Evolutionary conservation across 2,113 vertebrate species (phyloP).

Genomic region (Solea solea): DNA sequence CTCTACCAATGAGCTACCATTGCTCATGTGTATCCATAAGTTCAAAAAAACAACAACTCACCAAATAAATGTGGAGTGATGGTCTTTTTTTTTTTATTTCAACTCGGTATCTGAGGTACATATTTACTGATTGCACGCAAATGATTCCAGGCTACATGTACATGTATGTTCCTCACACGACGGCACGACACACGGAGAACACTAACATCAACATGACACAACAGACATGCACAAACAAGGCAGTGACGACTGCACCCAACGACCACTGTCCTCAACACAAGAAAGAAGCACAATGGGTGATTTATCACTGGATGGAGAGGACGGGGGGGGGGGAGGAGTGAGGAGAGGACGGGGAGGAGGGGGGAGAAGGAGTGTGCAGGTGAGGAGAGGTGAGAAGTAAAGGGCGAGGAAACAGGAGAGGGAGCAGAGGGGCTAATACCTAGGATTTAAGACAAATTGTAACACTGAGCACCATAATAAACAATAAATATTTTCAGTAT

Average conservation of each 20-base stretch:
- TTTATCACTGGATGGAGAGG: constrained; percentile 18
- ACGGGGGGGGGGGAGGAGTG: background rate
- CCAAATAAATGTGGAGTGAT: no score
- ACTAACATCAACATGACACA: constrained; percentile 66
- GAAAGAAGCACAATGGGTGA: constrained; percentile 43
- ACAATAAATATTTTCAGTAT: constrained; percentile 64
- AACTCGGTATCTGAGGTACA: constrained; percentile 62
- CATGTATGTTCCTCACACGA: constrained; percentile 62
- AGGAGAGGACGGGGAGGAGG: background rate
- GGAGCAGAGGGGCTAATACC: constrained; percentile 53
- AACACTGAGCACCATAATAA: constrained; percentile 73
- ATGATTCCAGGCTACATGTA: constrained; percentile 65
- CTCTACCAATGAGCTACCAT: no score
- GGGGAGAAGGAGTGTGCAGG: background rate
- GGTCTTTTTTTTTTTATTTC: constrained; percentile 64
- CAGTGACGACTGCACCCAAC: constrained; percentile 20
- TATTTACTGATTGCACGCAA: constrained; percentile 65
- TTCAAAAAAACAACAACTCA: no score
- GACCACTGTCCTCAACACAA: constrained; percentile 47
- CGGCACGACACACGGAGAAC: constrained; percentile 69
- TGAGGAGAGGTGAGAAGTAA: constrained; percentile 6
- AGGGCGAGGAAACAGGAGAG: constrained; percentile 14
- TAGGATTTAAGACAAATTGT: constrained; percentile 62
- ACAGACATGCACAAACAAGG: constrained; percentile 75
- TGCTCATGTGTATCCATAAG: no score